A percentile compares a stretch with the other conserved stretches of the same genome.
Evolutionary conservation across 2,113 vertebrate genomes (phyloP).

Genomic region (Nothocercus nigrocapillus): DNA sequence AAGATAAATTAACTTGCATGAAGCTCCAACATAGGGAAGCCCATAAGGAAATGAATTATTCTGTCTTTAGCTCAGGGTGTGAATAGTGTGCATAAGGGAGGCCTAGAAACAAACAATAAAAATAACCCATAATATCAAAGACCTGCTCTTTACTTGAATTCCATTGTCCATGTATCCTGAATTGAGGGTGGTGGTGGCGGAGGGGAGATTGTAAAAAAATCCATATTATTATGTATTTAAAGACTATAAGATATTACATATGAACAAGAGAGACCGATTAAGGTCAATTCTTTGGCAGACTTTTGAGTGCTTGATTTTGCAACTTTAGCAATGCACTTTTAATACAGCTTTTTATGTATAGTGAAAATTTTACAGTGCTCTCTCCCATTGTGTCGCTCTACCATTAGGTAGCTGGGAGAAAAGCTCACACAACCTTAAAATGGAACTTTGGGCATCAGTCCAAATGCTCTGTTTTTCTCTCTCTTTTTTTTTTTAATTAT

Average conservation of each 20-base stretch:
- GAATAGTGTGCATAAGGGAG: neutral
- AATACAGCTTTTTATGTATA: neutral
- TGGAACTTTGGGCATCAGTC: slow-evolving; percentile 22
- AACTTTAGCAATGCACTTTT: neutral
- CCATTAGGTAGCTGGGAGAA: neutral
- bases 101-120: neutral
- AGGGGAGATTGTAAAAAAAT: neutral
- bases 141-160: neutral
- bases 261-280: neutral
- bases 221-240: neutral
- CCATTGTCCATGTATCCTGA: neutral
- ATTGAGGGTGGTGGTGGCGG: neutral
- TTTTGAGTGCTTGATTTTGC: neutral
- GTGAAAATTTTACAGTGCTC: neutral
- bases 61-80: neutral
- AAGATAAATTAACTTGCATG: slow-evolving; percentile 21
- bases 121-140: neutral
- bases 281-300: neutral
- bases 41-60: slow-evolving; percentile 21
- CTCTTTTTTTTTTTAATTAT: neutral
- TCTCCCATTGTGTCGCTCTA: neutral
- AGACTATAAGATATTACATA: neutral
- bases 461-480: neutral
- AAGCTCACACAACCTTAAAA: slow-evolving; percentile 27
- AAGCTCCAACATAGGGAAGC: slow-evolving; percentile 8